Percentiles rank a stretch among this genome's conserved stretches.
phyloP scores from a whole-genome alignment of 35 echinoderm and acorn worm genomes.

The Apostichopus parvimensis region DNA sequence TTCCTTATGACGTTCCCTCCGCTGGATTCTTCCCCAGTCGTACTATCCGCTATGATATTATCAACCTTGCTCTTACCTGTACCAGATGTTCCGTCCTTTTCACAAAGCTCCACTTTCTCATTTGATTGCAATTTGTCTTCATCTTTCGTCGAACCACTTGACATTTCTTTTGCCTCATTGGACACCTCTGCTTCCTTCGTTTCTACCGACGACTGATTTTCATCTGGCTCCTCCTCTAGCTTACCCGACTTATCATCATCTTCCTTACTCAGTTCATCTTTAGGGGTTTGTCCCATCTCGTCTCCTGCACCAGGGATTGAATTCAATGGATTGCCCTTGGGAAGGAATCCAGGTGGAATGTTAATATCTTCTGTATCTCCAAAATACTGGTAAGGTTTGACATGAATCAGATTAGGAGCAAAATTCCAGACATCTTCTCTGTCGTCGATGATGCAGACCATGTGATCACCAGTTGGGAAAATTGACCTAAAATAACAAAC shows the following conservation, averaged over 20 bases:
- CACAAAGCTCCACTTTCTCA: background rate
- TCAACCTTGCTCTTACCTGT: background rate
- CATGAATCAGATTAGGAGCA: constrained; percentile 85
- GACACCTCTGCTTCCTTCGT: background rate
- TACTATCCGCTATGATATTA: background rate
- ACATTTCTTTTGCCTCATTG: background rate
- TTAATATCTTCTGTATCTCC: constrained; percentile 93
- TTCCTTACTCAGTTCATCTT: background rate
- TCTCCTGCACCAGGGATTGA: background rate
- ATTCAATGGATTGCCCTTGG: background rate
- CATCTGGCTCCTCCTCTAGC: background rate
- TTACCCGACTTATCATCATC: background rate
- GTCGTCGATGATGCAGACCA: constrained; percentile 99
- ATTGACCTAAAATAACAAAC: constrained; percentile 71
- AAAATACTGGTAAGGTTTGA: constrained; percentile 93
- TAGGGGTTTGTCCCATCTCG: background rate
- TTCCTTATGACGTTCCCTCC: background rate
- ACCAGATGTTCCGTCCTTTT: background rate
- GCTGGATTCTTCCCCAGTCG: background rate
- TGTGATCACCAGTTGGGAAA: constrained; percentile 92
- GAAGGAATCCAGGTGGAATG: constrained; percentile 66
- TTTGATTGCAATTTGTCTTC: background rate
- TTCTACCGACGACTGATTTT: background rate
- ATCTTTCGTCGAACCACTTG: background rate
- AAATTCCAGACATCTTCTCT: constrained; percentile 87